Base-by-base conservation (phyloP, 2,797 vertebrate species). In the Picus viridis region DNA sequence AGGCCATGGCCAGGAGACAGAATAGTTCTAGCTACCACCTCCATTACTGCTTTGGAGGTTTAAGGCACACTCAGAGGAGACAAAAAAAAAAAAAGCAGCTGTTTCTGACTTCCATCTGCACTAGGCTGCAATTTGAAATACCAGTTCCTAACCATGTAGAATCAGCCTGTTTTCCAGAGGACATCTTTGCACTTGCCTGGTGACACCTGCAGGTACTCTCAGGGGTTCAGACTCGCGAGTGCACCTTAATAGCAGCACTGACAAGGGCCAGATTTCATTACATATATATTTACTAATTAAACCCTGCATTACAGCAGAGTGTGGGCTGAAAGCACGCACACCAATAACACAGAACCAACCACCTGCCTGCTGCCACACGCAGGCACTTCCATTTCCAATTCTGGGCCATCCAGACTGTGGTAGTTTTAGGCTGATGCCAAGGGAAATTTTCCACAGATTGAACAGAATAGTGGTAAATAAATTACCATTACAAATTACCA, bases 121-220 rank as follows among this genome's bases (percentile, higher is more conserved):
- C 19, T 4, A 73, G n/a, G 36, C 27, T n/a, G 63, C 29, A 49
- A 17, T 34, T 65, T 43, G 78, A 88, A 90, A 39, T 34, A 74
- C 29, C 58, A 6, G 30, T 39, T 92, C 62, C 67, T 80, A 69
- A 61, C 9, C 19, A 67, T 56, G 19, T 56, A 57, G 65, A 70
- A 64, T 22, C 29, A 79, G 45, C 67, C 24, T n/a, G 6, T 69
- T 93, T 70, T 94, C 27, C 59, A 93, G 51, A 89, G 57, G 70
- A 64, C 32, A 39, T n/a, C 43, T 69, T 83, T n/a, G 10, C 27
- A 34, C 2, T 27, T 86, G 70, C 84, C 67, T 54, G 22, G 56
- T 79, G 83, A 70, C 59, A 94, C 49, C 90, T 86, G 73, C 80
- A 73, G 54, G 32, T 62, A 49, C 83, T 86, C 78, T 91, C 75